Evolutionary conservation across 2,113 vertebrate species (phyloP).

Genomic region (Tragelaphus scriptus): DNA sequence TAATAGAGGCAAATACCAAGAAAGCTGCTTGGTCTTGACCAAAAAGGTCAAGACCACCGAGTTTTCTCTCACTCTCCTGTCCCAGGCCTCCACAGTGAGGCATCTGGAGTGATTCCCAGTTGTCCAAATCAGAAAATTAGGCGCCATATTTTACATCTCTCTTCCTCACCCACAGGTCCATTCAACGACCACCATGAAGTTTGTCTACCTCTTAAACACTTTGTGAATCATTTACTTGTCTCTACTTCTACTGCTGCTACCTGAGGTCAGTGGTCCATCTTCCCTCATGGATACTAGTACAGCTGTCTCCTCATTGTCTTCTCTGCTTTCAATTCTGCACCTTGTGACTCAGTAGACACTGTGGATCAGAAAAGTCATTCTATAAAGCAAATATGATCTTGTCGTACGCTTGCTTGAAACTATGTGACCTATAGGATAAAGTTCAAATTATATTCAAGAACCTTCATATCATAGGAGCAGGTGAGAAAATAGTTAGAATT

Average conservation of each 20-base stretch:
- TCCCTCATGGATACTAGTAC: not conserved
- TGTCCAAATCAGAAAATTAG: not conserved
- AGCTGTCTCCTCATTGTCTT: not conserved
- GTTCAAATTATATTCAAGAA: not conserved
- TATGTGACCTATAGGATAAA: not conserved
- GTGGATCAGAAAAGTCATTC: not conserved
- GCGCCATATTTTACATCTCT: not conserved
- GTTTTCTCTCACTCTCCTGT: not conserved
- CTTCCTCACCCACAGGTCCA: not conserved
- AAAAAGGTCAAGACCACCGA: not conserved
- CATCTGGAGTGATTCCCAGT: not conserved
- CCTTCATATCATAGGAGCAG: not conserved
- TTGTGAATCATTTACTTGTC: not conserved
- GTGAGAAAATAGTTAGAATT: not conserved
- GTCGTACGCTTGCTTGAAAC: not conserved
- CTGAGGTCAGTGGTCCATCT: not conserved
- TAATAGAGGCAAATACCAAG: not conserved
- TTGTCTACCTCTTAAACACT: not conserved
- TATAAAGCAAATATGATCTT: not conserved
- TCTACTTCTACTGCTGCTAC: not conserved
- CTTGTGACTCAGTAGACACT: not conserved
- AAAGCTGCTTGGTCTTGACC: not conserved
- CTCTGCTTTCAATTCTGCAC: not conserved
- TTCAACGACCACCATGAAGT: not conserved
- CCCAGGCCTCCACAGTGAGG: not conserved